Base-by-base conservation (phyloP, 2,113 vertebrate genomes). In the Suncus etruscus region DNA sequence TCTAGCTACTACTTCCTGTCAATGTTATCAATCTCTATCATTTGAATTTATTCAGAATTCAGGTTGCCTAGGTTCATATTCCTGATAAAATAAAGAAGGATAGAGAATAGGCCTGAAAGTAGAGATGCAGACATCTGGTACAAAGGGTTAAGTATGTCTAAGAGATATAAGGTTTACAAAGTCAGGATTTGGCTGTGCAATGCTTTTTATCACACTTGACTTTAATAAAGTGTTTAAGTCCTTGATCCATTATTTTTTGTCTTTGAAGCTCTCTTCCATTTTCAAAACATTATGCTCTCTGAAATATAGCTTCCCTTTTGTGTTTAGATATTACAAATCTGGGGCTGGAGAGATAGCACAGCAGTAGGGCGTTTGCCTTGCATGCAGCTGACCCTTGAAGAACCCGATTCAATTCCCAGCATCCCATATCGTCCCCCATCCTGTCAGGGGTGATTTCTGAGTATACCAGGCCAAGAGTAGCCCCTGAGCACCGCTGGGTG, bases 71-170 rank as follows among this genome's bases (percentile, higher is more conserved):
- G 24, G 70, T 11, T 70, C 39, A 51, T 6, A 65, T 79, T 74
- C 20, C 29, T 83, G 70, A 70, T 50, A 88, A 78, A 83, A 24
- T 70, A 39, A 88, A 74, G 27, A 94, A 90, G 65, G 78, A 18
- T 2, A 0, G 3, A 75, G 91, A 92, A 76, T 16, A 31, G 14
- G 75, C 63, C 79, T 48, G 45, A 87, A 68, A 69, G 45, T 39
- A 81, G 75, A 66, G 7, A 27, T 39, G 45, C 74, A 91, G 80
- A 76, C 6, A n/a, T 68, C 69, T 65, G 50, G 25, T 73, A 87
- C 10, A 80, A 83, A 90, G 48, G 54, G 31, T 68, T 70, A 83
- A 74, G 27, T 31, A 51, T 29, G 47, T 45, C 54, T 70, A 63
- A 76, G 51, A 75, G 32, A 45, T 31, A 66, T 66, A 63, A 76